Evolutionary conservation across 2,888 invertebrate species (phyloP).

Genomic region (Drosophila helvetica): DNA sequence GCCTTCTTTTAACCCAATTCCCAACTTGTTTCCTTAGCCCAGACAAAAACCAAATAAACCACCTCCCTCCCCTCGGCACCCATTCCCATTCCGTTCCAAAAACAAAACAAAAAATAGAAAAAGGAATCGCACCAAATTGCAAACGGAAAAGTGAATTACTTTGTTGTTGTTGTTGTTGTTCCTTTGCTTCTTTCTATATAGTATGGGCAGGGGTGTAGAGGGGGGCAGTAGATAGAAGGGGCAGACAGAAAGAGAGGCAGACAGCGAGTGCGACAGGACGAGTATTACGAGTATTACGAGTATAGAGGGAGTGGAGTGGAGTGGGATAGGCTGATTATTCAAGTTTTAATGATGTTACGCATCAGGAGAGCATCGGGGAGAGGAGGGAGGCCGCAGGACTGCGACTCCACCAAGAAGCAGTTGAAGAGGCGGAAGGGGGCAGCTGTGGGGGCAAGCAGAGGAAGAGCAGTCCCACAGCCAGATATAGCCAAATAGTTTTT

Average conservation of each 20-base stretch:
- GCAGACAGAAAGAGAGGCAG: slow-evolving; percentile 16
- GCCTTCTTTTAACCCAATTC: slow-evolving; percentile 7
- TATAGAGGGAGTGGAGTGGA: not conserved
- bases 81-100: not conserved
- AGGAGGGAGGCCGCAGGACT: not conserved
- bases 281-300: not conserved
- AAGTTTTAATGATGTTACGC: slow-evolving; percentile 73
- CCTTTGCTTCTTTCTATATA: slow-evolving; percentile 6
- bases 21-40: slow-evolving; percentile 4
- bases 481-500: slow-evolving; percentile 65
- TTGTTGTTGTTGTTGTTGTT: slow-evolving; percentile 45
- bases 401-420: slow-evolving; percentile 11
- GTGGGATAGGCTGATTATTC: slow-evolving; percentile 58
- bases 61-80: slow-evolving; percentile 3
- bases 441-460: slow-evolving; percentile 7
- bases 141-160: slow-evolving; percentile 49
- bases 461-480: slow-evolving; percentile 30
- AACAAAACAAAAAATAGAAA: slow-evolving; percentile 20
- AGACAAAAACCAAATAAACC: slow-evolving; percentile 26
- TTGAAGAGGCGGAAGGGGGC: not conserved
- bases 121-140: slow-evolving; percentile 27
- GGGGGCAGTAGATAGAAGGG: too few relatives aligned
- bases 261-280: slow-evolving; percentile 12
- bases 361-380: slow-evolving; percentile 4
- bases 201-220: too few relatives aligned